Evolutionary conservation across 2,888 invertebrate species (phyloP), one percentile per base, ranked within the genome.

Genomic region (Helicoverpa assulta): DNA sequence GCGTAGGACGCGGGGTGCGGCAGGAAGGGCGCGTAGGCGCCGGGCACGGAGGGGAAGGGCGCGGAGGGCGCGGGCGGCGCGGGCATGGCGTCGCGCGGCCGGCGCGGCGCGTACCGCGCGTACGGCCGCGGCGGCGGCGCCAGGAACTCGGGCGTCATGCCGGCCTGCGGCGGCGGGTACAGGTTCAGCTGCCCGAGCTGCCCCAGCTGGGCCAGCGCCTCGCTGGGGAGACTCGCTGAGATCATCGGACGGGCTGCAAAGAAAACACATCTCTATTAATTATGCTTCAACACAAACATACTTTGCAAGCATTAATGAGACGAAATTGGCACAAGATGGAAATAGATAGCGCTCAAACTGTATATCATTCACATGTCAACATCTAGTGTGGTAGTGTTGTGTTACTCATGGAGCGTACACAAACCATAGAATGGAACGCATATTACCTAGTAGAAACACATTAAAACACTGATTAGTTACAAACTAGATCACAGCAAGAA

Each of bases 221-320:
- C 97, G 96, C 97, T 96, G 92, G 96, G 96, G 90, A 96, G 95
- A 89, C 96, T 95, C 92, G 97, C 97, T 90, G 97, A 97, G 96
- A 97, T 97, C 97, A 97, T 97, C 96, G 96, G 96, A 92, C 87
- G 93, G 86, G 93, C 96, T 96, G 96, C 8, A 67, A 75, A 70
- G 61, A 86, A 86, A 71, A 67, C 55, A 84, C 58, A 57, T 14
- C 21, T 26, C 12, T 21, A 47, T 85, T 78, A 82, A 47, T 53
- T 56, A 18, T n/a, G 21, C 37, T 60, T 50, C 19, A 12, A 54
- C 0, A 61, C 14, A 37, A 29, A 68, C 63, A 40, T 67, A 58
- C 16, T 16, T 51, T 55, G 18, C 43, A n/a, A 4, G 16, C 8
- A 16, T 10, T n/a, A 58, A 58, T 5, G 21, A 26, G 26, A 52